These are phyloP conservation scores for Odontesthes bonariensis DNA, from an alignment of 2,113 vertebrate genomes.

Conservation along the genomic window DNA sequence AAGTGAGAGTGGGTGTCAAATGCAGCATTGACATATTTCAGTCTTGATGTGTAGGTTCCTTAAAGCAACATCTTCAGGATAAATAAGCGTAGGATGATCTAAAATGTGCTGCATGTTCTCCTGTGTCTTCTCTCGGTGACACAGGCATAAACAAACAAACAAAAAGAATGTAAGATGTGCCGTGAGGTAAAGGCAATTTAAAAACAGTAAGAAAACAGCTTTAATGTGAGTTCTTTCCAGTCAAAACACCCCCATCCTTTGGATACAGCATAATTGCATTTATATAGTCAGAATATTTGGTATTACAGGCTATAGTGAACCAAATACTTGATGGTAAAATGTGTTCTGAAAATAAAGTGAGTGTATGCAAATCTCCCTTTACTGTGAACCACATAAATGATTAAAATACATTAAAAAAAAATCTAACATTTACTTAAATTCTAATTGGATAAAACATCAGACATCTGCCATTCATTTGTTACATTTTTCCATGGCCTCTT, in stretches of 20 bases:
- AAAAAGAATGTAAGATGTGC: constrained; percentile 11
- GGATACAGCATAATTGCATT: background rate
- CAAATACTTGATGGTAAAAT: background rate
- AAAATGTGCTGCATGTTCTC: constrained; percentile 24
- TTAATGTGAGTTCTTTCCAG: constrained; percentile 5
- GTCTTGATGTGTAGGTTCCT: constrained; percentile 1
- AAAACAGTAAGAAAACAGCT: constrained; percentile 9
- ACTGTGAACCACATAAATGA: background rate
- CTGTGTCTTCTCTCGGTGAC: constrained; percentile 6
- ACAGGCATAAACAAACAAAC: constrained; percentile 24
- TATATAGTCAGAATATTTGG: background rate
- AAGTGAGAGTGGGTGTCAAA: background rate
- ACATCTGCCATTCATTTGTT: constrained; percentile 33
- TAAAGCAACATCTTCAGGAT: constrained; percentile 1
- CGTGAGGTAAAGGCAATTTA: constrained; percentile 16
- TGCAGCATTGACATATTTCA: constrained; percentile 11
- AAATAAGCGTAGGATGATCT: constrained; percentile 20
- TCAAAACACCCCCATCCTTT: background rate
- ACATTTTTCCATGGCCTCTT: constrained; percentile 36
- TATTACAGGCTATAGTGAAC: background rate
- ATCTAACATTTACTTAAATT: background rate
- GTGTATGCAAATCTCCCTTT: background rate
- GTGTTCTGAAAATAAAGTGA: no score
- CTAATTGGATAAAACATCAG: constrained; percentile 12
- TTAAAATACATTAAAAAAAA: background rate